Conservation (phyloP, 2,113 vertebrate species). For the Ondatra zibethicus region DNA sequence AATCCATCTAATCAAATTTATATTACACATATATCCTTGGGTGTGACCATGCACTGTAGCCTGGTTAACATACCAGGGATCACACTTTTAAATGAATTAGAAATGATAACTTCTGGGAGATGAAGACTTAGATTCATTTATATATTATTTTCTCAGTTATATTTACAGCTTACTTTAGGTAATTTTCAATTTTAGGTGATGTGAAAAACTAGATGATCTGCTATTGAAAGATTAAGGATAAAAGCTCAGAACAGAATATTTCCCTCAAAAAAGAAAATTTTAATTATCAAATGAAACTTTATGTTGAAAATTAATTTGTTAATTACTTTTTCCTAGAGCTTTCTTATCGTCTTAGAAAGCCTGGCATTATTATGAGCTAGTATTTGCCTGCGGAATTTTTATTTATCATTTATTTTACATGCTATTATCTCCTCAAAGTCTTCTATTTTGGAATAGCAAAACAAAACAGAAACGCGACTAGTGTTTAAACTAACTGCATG, state of each 20-base stretch:
- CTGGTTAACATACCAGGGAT: not conserved
- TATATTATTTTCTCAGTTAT: conserved; percentile 24
- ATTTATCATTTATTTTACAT: conserved; percentile 50
- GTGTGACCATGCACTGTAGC: not conserved
- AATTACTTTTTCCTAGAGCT: conserved; percentile 38
- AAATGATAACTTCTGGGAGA: too few relatives aligned
- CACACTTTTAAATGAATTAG: not conserved
- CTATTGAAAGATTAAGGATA: not conserved
- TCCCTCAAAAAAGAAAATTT: conserved; percentile 12
- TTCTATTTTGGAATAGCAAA: not conserved
- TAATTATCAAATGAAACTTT: conserved; percentile 33
- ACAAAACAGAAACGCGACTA: not conserved
- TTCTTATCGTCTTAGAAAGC: conserved; percentile 29
- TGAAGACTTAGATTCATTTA: too few relatives aligned
- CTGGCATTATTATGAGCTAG: not conserved
- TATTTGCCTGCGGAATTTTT: not conserved
- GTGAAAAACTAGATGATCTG: not conserved
- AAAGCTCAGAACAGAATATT: not conserved
- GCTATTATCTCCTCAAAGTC: not conserved
- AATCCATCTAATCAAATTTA: not conserved
- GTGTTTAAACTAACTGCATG: not conserved
- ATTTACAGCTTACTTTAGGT: not conserved
- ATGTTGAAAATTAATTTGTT: conserved; percentile 38
- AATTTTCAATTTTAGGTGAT: conserved; percentile 26
- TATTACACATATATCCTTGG: not conserved